Base-by-base conservation (phyloP, 2,113 vertebrate genomes). In the Hirundichthys speculiger region DNA sequence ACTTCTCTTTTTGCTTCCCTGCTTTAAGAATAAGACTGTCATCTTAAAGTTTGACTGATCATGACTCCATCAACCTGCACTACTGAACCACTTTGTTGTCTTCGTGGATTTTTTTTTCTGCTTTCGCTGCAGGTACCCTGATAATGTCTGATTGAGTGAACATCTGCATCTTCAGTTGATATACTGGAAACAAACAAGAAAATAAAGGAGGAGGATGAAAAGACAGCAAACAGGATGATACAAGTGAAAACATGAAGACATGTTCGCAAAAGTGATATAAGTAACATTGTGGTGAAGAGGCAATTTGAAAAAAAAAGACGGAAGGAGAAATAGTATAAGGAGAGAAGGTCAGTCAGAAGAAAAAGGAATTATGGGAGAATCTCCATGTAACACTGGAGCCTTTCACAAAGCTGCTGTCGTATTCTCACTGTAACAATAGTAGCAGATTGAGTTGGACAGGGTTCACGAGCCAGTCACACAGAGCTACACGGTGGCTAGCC, bases 391-490 rank as follows among this genome's bases (percentile, higher is more conserved):
- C 50, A 66, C 21, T 45, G 68, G 61, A 46, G 69, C 13, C 68
- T 48, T 63, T 75, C 73, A 85, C 80, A 82, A 83, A 82, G 74
- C 79, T 43, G 60, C 73, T 81, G 76, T 84, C 52, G 82, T 73
- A 66, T 85, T 89, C 82, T 87, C 64, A 55, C 1, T 7, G 8
- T 75, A 81, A 90, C 84, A 90, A 89, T 85, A 71, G 80, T 66
- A 38, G 64, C 79, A 85, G 85, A 91, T 90, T 92, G 86, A 90
- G 83, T 88, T 83, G 87, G 86, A 90, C 82, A 82, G 72, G 77
- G 85, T 90, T 90, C 88, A 89, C 64, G 63, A 73, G 67, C 67
- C 75, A 79, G 72, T 56, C 77, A 87, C 77, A 87, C 76, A 68
- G 81, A 81, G 80, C 79, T 79, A 90, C 88, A 45, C 84, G 89